phyloP scores from a whole-genome alignment of 2,113 vertebrate species.

The Gadus chalcogrammus region DNA sequence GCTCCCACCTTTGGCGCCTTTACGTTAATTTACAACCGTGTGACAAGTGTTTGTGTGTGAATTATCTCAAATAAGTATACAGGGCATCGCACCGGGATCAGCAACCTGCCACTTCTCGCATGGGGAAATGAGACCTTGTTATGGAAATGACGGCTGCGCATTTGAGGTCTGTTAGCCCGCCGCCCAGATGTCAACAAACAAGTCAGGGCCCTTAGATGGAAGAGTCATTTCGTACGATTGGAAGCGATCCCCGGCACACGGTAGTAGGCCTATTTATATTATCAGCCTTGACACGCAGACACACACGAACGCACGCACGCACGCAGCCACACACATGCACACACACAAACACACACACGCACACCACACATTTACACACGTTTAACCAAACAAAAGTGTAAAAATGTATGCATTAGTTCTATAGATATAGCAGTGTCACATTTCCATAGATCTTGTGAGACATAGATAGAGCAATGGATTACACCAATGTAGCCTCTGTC shows the following conservation, averaged over 20 bases:
- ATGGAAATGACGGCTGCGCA: slow-evolving; percentile 52
- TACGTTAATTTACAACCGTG: slow-evolving; percentile 26
- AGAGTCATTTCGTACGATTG: slow-evolving; percentile 23
- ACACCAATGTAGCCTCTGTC: too few species aligned
- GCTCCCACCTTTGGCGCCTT: slow-evolving; percentile 8
- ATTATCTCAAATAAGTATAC: slow-evolving; percentile 30
- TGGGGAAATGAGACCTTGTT: slow-evolving; percentile 59
- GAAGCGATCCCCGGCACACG: slow-evolving; percentile 10
- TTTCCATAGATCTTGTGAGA: too few species aligned
- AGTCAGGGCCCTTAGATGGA: slow-evolving; percentile 24
- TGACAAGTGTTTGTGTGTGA: slow-evolving; percentile 1
- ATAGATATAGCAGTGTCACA: too few species aligned
- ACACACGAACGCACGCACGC: too few species aligned
- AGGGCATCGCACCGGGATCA: slow-evolving; percentile 36
- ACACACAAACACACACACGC: too few species aligned
- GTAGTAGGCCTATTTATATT: too few species aligned
- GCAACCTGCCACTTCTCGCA: slow-evolving; percentile 22
- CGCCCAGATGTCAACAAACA: slow-evolving; percentile 51
- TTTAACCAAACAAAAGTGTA: too few species aligned
- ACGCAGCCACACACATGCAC: too few species aligned
- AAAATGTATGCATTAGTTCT: too few species aligned
- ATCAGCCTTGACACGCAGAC: too few species aligned
- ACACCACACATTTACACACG: too few species aligned
- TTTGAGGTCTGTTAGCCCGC: slow-evolving; percentile 28
- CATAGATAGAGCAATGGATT: too few species aligned